Base-by-base conservation (phyloP, 2,888 invertebrate species). In the Athripsodes cinereus region DNA sequence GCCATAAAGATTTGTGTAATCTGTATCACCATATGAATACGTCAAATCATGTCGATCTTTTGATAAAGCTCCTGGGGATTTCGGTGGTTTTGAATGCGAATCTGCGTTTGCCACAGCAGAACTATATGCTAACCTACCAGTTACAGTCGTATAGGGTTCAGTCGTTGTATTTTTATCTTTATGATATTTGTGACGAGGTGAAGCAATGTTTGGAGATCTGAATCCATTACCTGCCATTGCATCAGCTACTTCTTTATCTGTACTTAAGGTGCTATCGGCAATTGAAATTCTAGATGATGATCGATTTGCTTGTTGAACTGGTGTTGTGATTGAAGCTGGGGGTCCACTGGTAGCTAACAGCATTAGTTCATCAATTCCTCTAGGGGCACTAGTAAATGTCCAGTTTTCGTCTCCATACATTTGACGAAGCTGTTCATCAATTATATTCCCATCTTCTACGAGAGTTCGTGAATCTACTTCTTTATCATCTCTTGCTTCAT, bases 321-420 rank as follows among this genome's bases (percentile, higher is more conserved):
- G 68, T 11, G 72, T 76, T 55, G 76, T 77, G 19, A 63, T 53
- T 6, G 61, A 49, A 18, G 58, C 52, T 3, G 62, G 55, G 71
- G 73, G 16, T 69, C 66, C 66, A 70, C 70, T 55, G 10, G 62
- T 52, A 47, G 78, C 75, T 6, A 80, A 71, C 61, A 83, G 68
- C 68, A 82, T 74, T 57, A 84, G 75, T 64, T 83, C 82, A 63
- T 83, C 82, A 68, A 83, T 80, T 68, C 78, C 82, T 66, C 83
- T 79, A 66, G 84, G 82, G 71, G 82, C 82, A 65, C 82, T 83
- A 54, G 82, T 82, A 65, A 86, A 86, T 34, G 81, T 85, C 88
- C 88, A 88, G 67, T 80, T 82, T 62, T 85, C 84, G 64, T 86
- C 85, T 0, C 80, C 76, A 66, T 86, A 87, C 51, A 87, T 82